Percentiles rank a stretch among this genome's conserved stretches.
These are phyloP conservation scores for Lophius piscatorius DNA, from an alignment of 2,113 vertebrate species.

Conservation along the genomic window DNA sequence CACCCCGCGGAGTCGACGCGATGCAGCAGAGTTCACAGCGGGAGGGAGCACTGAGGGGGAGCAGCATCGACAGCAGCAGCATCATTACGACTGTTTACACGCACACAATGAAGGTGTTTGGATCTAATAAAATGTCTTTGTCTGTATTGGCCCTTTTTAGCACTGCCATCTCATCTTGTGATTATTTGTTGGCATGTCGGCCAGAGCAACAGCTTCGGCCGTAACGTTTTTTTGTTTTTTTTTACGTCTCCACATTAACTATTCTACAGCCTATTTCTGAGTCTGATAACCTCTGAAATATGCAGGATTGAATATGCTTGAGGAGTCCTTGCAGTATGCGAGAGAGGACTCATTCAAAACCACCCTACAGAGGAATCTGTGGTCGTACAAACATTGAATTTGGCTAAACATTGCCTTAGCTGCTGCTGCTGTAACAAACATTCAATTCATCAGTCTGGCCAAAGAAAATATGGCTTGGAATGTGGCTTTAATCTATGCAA, in stretches of 20 bases:
- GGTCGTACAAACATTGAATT: conserved; percentile 56
- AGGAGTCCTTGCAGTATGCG: conserved; percentile 17
- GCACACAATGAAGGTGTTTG: conserved; percentile 47
- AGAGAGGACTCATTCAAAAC: conserved; percentile 29
- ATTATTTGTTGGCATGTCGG: not conserved
- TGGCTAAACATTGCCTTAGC: conserved; percentile 51
- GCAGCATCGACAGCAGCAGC: conserved; percentile 16
- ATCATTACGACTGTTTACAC: conserved; percentile 45
- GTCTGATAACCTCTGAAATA: conserved; percentile 38
- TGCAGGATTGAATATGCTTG: conserved; percentile 11
- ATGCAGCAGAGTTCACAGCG: conserved; percentile 52
- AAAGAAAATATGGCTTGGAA: conserved; percentile 71
- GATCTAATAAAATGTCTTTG: conserved; percentile 48
- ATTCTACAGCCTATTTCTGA: too few species aligned
- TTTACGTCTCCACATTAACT: too few species aligned
- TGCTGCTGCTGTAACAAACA: conserved; percentile 72
- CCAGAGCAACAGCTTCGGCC: not conserved
- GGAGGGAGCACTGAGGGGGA: conserved; percentile 37
- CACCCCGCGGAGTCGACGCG: conserved; percentile 45
- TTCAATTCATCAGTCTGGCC: conserved; percentile 69
- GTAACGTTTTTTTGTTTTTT: too few species aligned
- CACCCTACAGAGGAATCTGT: conserved; percentile 65
- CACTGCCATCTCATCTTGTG: not conserved
- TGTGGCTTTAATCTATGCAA: conserved; percentile 75
- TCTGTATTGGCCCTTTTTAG: conserved; percentile 16